These are phyloP conservation scores for Chaetodon auriga DNA, from an alignment of 2,113 vertebrate species.

Conservation along the genomic window DNA sequence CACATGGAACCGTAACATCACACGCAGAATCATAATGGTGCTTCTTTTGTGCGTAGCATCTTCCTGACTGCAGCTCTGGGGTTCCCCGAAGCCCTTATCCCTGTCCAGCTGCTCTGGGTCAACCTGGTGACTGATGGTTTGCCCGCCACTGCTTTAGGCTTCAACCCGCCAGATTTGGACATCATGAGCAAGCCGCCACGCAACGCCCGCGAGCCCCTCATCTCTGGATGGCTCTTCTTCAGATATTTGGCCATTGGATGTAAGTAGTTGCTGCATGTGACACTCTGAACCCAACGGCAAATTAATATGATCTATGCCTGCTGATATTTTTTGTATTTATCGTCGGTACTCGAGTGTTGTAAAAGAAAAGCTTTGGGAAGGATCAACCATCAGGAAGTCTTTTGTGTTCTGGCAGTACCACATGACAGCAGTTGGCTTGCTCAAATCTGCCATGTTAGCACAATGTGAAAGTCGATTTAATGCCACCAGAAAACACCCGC, in stretches of 20 bases:
- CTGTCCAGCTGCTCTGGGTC: constrained; percentile 98
- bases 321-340: not conserved
- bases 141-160: constrained; percentile 96
- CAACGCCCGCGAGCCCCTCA: constrained; percentile 96
- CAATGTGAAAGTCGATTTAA: not conserved
- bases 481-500: not conserved
- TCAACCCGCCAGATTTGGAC: constrained; percentile 97
- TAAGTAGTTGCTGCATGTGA: constrained; percentile 80
- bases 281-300: not conserved
- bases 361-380: not conserved
- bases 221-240: constrained; percentile 99
- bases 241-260: constrained; percentile 98
- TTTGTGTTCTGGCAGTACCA: not conserved
- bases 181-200: constrained; percentile 98
- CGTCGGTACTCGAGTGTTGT: not conserved
- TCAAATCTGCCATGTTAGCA: not conserved
- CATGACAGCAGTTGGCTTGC: not conserved
- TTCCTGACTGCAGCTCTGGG: constrained; percentile 98
- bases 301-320: not conserved
- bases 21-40: not conserved
- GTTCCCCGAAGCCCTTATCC: constrained; percentile 97
- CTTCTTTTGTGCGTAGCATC: constrained; percentile 85
- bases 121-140: constrained; percentile 98
- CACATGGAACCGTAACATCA: not conserved
- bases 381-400: not conserved